Conservation (phyloP, 1,140 invertebrate species). For the Zaprionus africanus region DNA sequence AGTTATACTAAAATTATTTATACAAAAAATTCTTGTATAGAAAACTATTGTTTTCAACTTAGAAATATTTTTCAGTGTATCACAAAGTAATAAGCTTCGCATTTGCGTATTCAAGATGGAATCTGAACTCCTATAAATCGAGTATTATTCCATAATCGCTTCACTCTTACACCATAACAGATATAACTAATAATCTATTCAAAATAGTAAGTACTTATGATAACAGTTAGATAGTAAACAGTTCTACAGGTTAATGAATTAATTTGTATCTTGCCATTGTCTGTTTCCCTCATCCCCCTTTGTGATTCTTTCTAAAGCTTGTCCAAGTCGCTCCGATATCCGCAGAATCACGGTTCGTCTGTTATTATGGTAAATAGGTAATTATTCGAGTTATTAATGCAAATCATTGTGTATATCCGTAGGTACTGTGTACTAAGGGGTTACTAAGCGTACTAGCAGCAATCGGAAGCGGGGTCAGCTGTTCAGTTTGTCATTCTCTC, state of each 20-base stretch:
- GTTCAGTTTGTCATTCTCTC: slow-evolving; percentile 15
- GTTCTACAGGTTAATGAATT: too few species aligned
- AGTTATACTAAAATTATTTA: too few species aligned
- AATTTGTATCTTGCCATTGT: neutral
- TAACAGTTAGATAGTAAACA: neutral
- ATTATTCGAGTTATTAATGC: slow-evolving; percentile 57
- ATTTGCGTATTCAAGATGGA: neutral
- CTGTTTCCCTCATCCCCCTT: neutral
- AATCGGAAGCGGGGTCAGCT: neutral
- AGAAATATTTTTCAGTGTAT: neutral
- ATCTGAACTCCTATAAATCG: neutral
- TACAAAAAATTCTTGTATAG: too few species aligned
- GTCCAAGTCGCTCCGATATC: slow-evolving; percentile 22
- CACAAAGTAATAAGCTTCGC: neutral
- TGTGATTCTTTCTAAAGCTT: neutral
- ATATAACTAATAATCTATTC: neutral
- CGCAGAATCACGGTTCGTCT: slow-evolving; percentile 41
- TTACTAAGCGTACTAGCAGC: neutral
- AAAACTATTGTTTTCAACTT: too few species aligned
- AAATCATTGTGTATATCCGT: slow-evolving; percentile 50
- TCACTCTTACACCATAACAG: neutral
- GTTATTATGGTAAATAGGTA: slow-evolving; percentile 29
- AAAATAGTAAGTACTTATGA: neutral
- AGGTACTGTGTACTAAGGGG: slow-evolving; percentile 1
- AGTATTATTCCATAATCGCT: neutral